These are phyloP conservation scores for Halcyon senegalensis DNA, from an alignment of 2,113 vertebrate species.

Conservation along the genomic window DNA sequence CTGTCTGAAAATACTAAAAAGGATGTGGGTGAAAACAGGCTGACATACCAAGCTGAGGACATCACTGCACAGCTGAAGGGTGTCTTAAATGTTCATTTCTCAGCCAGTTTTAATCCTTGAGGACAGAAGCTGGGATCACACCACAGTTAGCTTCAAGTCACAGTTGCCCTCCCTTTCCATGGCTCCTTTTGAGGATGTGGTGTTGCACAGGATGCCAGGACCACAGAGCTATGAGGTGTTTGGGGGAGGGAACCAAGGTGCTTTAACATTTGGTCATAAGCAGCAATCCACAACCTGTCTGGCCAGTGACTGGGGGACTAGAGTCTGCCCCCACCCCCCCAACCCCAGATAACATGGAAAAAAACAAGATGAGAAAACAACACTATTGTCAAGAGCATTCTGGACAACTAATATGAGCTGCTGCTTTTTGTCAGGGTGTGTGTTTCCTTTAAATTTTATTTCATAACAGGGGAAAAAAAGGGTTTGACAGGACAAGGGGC, in stretches of 20 bases:
- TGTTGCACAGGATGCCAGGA: background rate
- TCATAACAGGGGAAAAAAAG: background rate
- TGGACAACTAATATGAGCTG: background rate
- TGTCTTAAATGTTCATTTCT: background rate
- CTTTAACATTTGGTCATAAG: background rate
- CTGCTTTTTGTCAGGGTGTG: background rate
- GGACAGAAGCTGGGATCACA: background rate
- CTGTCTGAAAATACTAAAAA: background rate
- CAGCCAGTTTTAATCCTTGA: background rate
- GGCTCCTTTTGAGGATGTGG: background rate
- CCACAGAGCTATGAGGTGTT: rapidly evolving
- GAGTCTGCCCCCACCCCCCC: background rate
- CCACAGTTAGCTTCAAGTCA: background rate
- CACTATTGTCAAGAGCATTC: rapidly evolving
- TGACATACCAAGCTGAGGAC: background rate
- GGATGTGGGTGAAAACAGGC: background rate
- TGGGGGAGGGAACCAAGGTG: background rate
- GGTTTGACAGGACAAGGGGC: background rate
- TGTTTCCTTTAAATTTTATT: background rate
- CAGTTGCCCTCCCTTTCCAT: background rate
- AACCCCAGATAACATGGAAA: background rate
- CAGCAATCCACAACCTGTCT: background rate
- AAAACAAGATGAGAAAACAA: background rate
- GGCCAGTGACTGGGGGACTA: too few species aligned
- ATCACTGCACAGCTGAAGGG: background rate